Evolutionary conservation across 1,140 invertebrate species (phyloP).

Genomic region (Notospermus geniculatus): DNA sequence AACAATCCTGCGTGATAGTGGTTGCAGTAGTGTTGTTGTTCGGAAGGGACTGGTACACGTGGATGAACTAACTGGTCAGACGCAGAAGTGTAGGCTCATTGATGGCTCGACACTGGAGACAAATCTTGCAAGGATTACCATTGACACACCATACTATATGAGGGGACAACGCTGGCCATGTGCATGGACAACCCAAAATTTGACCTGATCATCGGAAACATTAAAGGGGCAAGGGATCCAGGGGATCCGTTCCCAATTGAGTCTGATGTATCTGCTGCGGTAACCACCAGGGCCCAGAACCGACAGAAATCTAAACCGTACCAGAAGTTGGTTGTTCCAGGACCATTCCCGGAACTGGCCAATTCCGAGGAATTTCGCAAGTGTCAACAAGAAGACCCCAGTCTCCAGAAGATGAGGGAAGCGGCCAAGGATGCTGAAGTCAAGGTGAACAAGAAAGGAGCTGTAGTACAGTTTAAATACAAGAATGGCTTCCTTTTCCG

Average conservation of each 20-base stretch:
- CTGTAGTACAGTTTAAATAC: too few species aligned
- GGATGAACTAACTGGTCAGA: neutral
- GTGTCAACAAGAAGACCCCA: too few species aligned
- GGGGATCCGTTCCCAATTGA: too few species aligned
- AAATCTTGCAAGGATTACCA: neutral
- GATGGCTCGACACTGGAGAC: slow-evolving; percentile 6
- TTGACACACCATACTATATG: slow-evolving; percentile 15
- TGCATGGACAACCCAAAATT: too few species aligned
- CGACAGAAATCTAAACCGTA: neutral
- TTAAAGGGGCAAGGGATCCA: too few species aligned
- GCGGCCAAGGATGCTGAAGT: too few species aligned
- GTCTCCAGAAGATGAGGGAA: neutral
- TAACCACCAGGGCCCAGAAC: too few species aligned
- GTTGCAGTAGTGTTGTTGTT: neutral
- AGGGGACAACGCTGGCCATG: neutral
- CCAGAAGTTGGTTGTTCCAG: neutral
- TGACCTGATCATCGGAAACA: too few species aligned
- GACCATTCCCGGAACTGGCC: neutral
- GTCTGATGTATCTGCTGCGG: neutral
- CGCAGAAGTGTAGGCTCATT: neutral
- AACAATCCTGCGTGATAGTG: neutral
- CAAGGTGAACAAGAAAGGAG: too few species aligned
- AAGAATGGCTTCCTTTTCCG: too few species aligned
- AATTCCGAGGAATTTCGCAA: too few species aligned
- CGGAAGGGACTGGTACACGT: neutral